A percentile compares a stretch with the other conserved stretches of the same genome.
These are phyloP conservation scores for Hartigia nigra DNA, from an alignment of 2,888 invertebrate genomes.

Conservation along the genomic window DNA sequence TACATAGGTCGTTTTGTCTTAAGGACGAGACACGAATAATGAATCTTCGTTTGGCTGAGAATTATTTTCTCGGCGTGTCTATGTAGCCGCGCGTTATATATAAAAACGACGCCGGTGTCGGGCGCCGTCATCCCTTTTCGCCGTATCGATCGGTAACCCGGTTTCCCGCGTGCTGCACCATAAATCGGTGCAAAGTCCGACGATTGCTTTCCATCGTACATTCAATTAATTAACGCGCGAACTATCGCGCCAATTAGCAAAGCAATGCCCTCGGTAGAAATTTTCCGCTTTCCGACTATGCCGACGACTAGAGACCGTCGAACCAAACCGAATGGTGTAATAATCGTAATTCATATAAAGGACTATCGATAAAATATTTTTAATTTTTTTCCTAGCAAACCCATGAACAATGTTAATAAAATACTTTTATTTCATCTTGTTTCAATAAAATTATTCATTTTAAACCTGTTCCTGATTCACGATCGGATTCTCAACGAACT, in stretches of 20 bases:
- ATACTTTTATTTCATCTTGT: not conserved
- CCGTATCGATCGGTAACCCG: not conserved
- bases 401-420: not conserved
- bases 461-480: not conserved
- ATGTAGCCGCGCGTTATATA: not conserved
- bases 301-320: not conserved
- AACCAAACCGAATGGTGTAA: not conserved
- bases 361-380: not conserved
- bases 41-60: not conserved
- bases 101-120: not conserved
- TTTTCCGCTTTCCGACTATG: slow-evolving; percentile 43
- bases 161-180: not conserved
- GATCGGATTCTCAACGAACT: not conserved
- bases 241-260: slow-evolving; percentile 51
- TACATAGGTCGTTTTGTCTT: not conserved
- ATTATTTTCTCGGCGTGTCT: not conserved
- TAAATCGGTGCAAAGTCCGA: slow-evolving; percentile 2
- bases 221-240: slow-evolving; percentile 48
- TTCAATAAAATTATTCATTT: not conserved
- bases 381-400: not conserved
- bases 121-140: not conserved
- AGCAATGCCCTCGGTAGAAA: slow-evolving; percentile 51
- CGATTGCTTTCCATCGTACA: slow-evolving; percentile 10
- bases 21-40: not conserved
- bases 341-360: not conserved